Evolutionary conservation across 1,140 invertebrate genomes (phyloP).

Genomic region (Drosophila tristis): DNA sequence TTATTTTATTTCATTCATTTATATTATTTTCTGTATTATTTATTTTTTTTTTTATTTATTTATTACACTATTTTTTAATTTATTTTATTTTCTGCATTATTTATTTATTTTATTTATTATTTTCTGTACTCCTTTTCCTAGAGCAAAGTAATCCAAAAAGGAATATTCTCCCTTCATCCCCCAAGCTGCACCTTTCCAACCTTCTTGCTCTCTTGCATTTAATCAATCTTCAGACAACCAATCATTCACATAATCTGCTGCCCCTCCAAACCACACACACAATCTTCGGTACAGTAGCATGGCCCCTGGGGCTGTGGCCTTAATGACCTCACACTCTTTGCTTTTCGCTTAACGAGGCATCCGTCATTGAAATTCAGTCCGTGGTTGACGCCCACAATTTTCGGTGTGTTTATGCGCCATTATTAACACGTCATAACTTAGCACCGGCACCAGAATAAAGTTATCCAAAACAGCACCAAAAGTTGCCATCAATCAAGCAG

Average conservation of each 20-base stretch:
- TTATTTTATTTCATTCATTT: too few species aligned
- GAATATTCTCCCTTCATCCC: too few species aligned
- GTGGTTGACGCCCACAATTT: slow-evolving; percentile 52
- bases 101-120: too few species aligned
- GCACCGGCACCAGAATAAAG: slow-evolving; percentile 44
- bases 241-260: neutral
- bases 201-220: neutral
- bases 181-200: too few species aligned
- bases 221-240: neutral
- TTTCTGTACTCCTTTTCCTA: too few species aligned
- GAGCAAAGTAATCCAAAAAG: too few species aligned
- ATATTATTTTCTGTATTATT: too few species aligned
- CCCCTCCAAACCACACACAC: neutral
- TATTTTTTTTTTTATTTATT: too few species aligned
- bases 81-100: too few species aligned
- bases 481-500: slow-evolving; percentile 60
- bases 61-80: too few species aligned
- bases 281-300: slow-evolving; percentile 6
- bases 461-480: slow-evolving; percentile 37
- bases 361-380: slow-evolving; percentile 33
- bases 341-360: slow-evolving; percentile 13
- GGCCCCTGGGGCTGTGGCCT: neutral
- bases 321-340: slow-evolving; percentile 1
- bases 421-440: slow-evolving; percentile 73
- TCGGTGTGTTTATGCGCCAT: slow-evolving; percentile 62